Percentiles rank a stretch among this genome's conserved stretches.
phyloP scores from a whole-genome alignment of 2,113 vertebrate species.

The Bolborhynchus lineola region DNA sequence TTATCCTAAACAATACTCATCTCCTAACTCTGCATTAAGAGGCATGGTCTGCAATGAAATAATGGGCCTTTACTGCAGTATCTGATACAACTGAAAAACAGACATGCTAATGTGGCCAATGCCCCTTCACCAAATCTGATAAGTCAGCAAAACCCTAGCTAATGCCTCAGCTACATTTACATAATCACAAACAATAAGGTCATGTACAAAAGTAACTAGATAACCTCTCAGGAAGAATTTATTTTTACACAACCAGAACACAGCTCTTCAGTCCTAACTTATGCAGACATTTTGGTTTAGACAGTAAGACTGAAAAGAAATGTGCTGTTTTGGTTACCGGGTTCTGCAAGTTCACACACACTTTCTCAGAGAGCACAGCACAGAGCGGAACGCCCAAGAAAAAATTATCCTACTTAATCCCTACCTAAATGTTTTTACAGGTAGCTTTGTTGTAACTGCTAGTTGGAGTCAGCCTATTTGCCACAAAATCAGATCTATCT shows the following conservation, averaged over 20 bases:
- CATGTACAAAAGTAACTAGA: not conserved
- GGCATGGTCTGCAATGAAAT: not conserved
- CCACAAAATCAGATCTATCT: not conserved
- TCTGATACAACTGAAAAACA: not conserved
- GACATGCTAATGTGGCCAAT: not conserved
- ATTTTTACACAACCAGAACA: not conserved
- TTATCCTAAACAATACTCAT: not conserved
- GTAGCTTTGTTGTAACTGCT: not conserved
- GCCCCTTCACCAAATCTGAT: not conserved
- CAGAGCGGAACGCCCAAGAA: not conserved
- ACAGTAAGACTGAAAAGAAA: not conserved
- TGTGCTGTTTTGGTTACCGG: not conserved
- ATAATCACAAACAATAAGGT: conserved; percentile 14
- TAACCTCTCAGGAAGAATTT: not conserved
- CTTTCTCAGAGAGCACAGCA: not conserved
- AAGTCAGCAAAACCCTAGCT: conserved; percentile 10
- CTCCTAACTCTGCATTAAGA: not conserved
- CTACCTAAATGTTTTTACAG: not conserved
- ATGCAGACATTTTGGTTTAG: rapidly evolving
- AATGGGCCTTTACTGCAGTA: not conserved
- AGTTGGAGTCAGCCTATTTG: not conserved
- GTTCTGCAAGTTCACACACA: not conserved
- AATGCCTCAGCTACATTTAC: not conserved
- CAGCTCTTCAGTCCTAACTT: not conserved
- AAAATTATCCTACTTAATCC: not conserved